phyloP scores from a whole-genome alignment of 2,888 invertebrate species.

The Rhagonycha lutea region DNA sequence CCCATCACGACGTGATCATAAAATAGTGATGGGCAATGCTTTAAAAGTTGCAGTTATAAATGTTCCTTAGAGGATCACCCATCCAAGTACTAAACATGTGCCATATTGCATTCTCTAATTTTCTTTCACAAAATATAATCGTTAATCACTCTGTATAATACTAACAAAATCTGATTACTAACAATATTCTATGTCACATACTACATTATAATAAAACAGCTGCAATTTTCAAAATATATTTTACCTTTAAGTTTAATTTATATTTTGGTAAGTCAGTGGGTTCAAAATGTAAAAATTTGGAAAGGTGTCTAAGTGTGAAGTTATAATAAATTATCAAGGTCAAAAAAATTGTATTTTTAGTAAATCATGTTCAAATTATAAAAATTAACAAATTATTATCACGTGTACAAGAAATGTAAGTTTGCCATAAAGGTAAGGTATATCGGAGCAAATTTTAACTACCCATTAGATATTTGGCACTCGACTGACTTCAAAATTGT shows the following conservation, averaged over 20 bases:
- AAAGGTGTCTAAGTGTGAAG: conserved; percentile 3
- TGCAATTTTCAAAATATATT: background rate
- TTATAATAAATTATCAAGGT: conserved; percentile 10
- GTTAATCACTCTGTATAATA: background rate
- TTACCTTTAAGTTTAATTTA: background rate
- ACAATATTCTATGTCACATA: background rate
- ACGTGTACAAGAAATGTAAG: background rate
- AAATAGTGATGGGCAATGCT: too few species aligned
- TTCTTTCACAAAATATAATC: too few species aligned
- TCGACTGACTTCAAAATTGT: conserved; percentile 2
- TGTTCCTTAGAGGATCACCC: too few species aligned
- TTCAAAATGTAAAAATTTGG: conserved; percentile 7
- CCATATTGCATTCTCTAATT: too few species aligned
- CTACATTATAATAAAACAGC: background rate
- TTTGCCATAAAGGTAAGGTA: background rate
- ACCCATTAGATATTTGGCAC: conserved; percentile 10
- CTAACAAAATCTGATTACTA: background rate
- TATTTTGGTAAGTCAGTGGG: background rate
- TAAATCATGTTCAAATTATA: background rate
- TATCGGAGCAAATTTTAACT: background rate
- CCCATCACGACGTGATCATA: too few species aligned
- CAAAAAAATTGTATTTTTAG: background rate
- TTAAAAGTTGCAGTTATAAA: too few species aligned
- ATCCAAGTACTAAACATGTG: too few species aligned
- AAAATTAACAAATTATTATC: background rate